Percentiles rank a stretch among this genome's conserved stretches.
Evolutionary conservation across 1,140 invertebrate species (phyloP).

Genomic region (Ooceraea biroi): DNA sequence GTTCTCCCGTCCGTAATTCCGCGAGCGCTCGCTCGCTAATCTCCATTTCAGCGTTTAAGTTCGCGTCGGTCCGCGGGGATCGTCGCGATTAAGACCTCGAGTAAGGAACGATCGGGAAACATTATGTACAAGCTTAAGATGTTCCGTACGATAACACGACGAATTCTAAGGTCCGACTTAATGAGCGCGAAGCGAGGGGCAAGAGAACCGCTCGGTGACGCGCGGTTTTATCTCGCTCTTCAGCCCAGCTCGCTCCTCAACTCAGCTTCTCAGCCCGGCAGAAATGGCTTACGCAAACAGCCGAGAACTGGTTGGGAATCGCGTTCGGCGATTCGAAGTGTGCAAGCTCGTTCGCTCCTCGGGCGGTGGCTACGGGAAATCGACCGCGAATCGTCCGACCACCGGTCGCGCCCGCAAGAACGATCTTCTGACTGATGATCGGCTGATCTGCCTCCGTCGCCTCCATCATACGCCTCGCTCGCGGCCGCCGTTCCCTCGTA

Average conservation of each 20-base stretch:
- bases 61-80: constrained; percentile 26
- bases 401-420: neutral
- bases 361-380: constrained; percentile 32
- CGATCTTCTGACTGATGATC: constrained; percentile 35
- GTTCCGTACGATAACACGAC: constrained; percentile 64
- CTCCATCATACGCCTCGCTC: constrained; percentile 18
- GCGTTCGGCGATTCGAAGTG: constrained; percentile 33
- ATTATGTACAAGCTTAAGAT: constrained; percentile 68
- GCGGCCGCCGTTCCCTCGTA: constrained; percentile 11
- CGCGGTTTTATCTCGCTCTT: constrained; percentile 18
- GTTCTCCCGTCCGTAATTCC: constrained; percentile 33
- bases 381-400: constrained; percentile 6
- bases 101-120: constrained; percentile 36
- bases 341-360: constrained; percentile 5
- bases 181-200: constrained; percentile 49
- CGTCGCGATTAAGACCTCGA: constrained; percentile 55
- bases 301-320: constrained; percentile 61
- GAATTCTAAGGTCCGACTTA: constrained; percentile 60
- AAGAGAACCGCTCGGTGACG: constrained; percentile 16
- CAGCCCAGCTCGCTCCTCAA: constrained; percentile 24
- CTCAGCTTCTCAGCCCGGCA: neutral
- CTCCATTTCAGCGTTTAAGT: constrained; percentile 42
- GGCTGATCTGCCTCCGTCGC: constrained; percentile 7
- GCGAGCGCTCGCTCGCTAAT: constrained; percentile 43
- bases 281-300: constrained; percentile 31